phyloP scores from a whole-genome alignment of 2,113 vertebrate genomes.

The Egretta garzetta region DNA sequence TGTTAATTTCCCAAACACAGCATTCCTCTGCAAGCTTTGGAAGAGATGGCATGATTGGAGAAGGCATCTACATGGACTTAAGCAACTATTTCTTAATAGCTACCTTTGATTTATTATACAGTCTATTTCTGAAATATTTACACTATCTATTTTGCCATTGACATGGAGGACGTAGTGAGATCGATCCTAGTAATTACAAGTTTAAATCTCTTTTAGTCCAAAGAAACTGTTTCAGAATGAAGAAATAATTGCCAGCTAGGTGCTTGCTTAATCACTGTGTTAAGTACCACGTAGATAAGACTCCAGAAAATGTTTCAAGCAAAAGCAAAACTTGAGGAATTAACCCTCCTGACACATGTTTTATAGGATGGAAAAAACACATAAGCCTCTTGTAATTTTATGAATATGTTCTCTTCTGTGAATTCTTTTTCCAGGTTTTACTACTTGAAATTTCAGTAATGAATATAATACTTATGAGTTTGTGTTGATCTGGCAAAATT shows the following conservation, averaged over 20 bases:
- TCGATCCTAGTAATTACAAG: background rate
- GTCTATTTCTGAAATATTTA: constrained; percentile 35
- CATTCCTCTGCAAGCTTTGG: background rate
- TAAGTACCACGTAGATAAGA: background rate
- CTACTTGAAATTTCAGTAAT: background rate
- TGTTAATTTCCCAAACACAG: background rate
- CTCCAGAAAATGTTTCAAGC: background rate
- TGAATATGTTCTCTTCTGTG: background rate
- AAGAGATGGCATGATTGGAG: background rate
- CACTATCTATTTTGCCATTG: background rate
- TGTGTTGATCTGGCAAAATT: background rate
- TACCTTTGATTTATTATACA: background rate
- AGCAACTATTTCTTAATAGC: background rate
- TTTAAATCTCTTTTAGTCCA: background rate
- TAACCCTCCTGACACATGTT: background rate
- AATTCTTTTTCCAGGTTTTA: background rate
- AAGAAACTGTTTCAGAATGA: background rate
- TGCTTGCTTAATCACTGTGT: background rate
- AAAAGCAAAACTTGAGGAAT: background rate
- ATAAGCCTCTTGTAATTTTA: background rate
- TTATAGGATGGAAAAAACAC: background rate
- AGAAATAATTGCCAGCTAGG: background rate
- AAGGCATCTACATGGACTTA: background rate
- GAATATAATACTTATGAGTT: background rate
- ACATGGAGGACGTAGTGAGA: background rate